Evolutionary conservation across 2,888 invertebrate genomes (phyloP), one percentile per base, ranked within the genome.

Genomic region (Ormyrus pomaceus): DNA sequence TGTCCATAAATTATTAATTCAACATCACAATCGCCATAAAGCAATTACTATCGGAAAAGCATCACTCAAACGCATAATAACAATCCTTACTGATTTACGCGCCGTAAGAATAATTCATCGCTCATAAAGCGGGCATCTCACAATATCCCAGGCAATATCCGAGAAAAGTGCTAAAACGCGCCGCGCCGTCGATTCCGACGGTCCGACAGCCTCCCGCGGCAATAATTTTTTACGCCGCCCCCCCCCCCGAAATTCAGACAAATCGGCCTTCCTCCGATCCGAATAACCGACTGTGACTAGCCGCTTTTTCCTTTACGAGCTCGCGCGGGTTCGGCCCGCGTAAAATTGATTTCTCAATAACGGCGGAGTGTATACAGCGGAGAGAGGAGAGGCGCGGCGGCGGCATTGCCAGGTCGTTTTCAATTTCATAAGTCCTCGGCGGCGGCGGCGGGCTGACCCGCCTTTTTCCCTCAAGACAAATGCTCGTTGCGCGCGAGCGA

Each of bases 351-450:
- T 45, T 51, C 72, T 34, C 68, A 45, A 64, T 53, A 13, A 48
- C 48, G 13, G n/a, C 50, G 11, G 34, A 34, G 34, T 34, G 34
- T 34, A 34, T 4, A 4, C 0, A 34, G 34, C 58, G 56, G 55
- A 11, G 10, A 3, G 8, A 10, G 19, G 7, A 34, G 34, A 19
- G 19, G 56, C 0, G 8, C 34, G 50, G 5, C 48, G 45, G 13
- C 58, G 10, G 59, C 64, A 55, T 79, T 59, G 75, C 68, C 81
- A 81, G 73, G 65, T 81, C 77, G 71, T 78, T 81, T 81, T 78
- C 78, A 81, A 81, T 81, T 81, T 81, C 77, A 75, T 78, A 78
- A 78, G 66, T 61, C 50, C 62, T 45, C 19, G 68, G 55, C 50
- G 50, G 48, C 55, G 19, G 62, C 55, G 19, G 62, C 62, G 45